Evolutionary conservation across 2,888 invertebrate genomes (phyloP), one percentile per base, ranked within the genome.

Genomic region (Sphaerophoria rueppellii): DNA sequence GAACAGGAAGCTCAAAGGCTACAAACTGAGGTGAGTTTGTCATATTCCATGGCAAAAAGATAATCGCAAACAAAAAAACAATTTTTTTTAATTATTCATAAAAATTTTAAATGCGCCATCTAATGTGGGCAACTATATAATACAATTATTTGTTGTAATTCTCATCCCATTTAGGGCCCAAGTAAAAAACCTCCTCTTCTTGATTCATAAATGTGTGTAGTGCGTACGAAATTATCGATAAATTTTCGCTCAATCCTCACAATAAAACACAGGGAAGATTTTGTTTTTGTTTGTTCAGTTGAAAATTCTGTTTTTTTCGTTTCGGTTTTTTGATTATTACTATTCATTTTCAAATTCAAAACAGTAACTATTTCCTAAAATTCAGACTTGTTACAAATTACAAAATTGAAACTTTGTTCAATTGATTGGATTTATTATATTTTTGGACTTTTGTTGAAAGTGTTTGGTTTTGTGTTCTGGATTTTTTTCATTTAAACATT

Each of bases 1-100:
- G 97, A 97, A 91, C 96, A 96, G 89, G 97, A 97, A 92, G 97
- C 97, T 16, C 95, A 94, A 89, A 93, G 95, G 89, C 93, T 95
- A 88, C 94, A 95, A 88, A 93, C 94, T 88, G 95, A 95, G 92
- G 95, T 95, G 91, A 91, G 92, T 92, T 86, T 34, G n/a, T 34
- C n/a, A 48, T 46, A 61, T 63, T 48, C 24, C 16, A 48, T 65
- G 14, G 16, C 35, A 54, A 14, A 34, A 24, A 35, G 3, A 67
- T 43, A 43, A 43, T 40, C 7, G n/a, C 32, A 37, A 12, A 37
- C 11, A 40, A 50, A 9, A 11, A n/a, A 35, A 16, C 6, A 48
- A 40, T 77, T 43, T 75, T 65, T 57, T 46, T 43, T 58, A 67
- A 40, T 67, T 34, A 65, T 37, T 54, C 32, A 71, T 40, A 40